Percentiles rank a stretch among this genome's conserved stretches.
Evolutionary conservation across 2,888 invertebrate genomes (phyloP).

Genomic region (Melitaea athalia): DNA sequence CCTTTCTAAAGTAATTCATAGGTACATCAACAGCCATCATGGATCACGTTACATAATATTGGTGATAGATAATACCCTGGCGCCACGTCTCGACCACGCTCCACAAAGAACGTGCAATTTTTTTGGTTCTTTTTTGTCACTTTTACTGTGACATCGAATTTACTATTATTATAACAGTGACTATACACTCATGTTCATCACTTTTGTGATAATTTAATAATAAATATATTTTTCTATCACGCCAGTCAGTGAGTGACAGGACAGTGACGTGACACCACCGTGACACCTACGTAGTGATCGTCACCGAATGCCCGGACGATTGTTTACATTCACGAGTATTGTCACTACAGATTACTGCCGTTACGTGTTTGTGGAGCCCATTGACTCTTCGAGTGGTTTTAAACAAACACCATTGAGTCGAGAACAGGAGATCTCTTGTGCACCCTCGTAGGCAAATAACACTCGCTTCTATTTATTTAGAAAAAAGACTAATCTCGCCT

Average conservation of each 20-base stretch:
- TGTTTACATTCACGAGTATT: constrained; percentile 57
- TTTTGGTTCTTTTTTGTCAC: neutral
- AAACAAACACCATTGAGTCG: constrained; percentile 72
- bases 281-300: constrained; percentile 47
- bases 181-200: neutral
- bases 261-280: constrained; percentile 49
- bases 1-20: constrained; percentile 2
- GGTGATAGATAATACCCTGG: constrained; percentile 40
- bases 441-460: constrained; percentile 63
- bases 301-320: constrained; percentile 38
- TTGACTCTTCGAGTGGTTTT: constrained; percentile 72
- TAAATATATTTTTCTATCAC: neutral
- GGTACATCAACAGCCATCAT: constrained; percentile 21
- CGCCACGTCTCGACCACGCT: constrained; percentile 33
- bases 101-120: constrained; percentile 18
- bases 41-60: constrained; percentile 38
- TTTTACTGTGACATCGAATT: neutral
- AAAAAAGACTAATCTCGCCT: constrained; percentile 68
- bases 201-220: no score
- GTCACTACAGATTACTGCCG: constrained; percentile 68
- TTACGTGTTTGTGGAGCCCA: constrained; percentile 64
- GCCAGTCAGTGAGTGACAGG: neutral
- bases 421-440: constrained; percentile 65
- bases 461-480: constrained; percentile 62
- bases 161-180: neutral